phyloP scores from a whole-genome alignment of 2,888 invertebrate genomes.

The Plebejus melissa region DNA sequence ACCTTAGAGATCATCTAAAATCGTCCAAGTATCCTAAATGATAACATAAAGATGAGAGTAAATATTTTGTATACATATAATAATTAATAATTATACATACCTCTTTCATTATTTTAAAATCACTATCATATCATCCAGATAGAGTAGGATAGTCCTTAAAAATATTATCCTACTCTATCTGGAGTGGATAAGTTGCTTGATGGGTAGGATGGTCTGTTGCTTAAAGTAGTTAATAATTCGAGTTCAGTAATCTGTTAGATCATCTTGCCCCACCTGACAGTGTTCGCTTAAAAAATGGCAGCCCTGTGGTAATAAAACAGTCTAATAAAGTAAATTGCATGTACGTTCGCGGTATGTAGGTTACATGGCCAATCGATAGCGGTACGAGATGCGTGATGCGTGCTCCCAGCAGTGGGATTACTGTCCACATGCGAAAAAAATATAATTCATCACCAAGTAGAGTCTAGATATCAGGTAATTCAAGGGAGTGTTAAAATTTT shows the following conservation, averaged over 20 bases:
- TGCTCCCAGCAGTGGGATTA: conserved; percentile 9
- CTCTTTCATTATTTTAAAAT: no score
- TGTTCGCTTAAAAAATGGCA: not conserved
- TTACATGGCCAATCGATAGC: conserved; percentile 27
- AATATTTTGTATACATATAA: no score
- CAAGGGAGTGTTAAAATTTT: no score
- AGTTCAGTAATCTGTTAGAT: not conserved
- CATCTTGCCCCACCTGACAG: not conserved
- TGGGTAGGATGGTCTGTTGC: not conserved
- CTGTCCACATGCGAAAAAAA: not conserved
- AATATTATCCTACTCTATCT: not conserved
- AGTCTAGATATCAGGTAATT: not conserved
- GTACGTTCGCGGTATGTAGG: conserved; percentile 24
- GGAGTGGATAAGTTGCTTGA: not conserved
- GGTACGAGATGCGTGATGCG: not conserved
- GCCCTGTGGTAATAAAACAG: conserved; percentile 23
- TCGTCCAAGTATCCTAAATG: no score
- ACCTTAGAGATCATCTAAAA: no score
- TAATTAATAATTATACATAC: no score
- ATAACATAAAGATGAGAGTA: no score
- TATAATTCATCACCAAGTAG: not conserved
- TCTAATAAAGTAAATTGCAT: conserved; percentile 29
- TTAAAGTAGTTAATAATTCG: not conserved
- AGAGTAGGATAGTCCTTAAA: no score
- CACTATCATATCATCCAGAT: no score